Evolutionary conservation across 2,888 invertebrate species (phyloP).

Genomic region (Scaptomyza polygonia): DNA sequence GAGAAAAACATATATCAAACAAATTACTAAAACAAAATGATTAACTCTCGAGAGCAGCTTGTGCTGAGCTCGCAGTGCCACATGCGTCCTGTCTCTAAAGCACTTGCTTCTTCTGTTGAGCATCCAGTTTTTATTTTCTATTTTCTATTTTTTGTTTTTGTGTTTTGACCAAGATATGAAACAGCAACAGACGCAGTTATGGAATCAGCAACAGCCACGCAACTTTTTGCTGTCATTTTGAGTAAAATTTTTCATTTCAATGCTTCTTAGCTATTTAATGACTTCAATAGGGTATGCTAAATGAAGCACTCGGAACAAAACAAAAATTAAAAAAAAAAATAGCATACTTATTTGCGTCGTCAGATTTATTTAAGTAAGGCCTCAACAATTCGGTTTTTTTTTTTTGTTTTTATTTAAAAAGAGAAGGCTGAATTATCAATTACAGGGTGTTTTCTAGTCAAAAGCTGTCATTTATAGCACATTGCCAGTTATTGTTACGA

Average conservation of each 20-base stretch:
- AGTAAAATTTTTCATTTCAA: constrained; percentile 70
- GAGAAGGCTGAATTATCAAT: too few species aligned
- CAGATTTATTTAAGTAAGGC: not conserved
- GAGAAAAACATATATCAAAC: constrained; percentile 51
- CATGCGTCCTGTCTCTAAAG: constrained; percentile 36
- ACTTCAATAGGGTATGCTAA: not conserved
- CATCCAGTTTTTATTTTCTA: constrained; percentile 25
- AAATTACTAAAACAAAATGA: constrained; percentile 69
- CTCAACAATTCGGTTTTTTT: not conserved
- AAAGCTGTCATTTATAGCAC: not conserved
- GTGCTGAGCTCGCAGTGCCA: constrained; percentile 20
- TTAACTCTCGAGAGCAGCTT: constrained; percentile 55
- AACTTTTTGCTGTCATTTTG: constrained; percentile 73
- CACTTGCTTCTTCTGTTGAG: constrained; percentile 35
- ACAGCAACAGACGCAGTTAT: constrained; percentile 12
- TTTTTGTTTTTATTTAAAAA: not conserved
- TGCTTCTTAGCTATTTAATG: constrained; percentile 8
- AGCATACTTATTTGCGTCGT: not conserved
- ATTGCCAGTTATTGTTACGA: constrained; percentile 46
- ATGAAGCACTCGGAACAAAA: not conserved
- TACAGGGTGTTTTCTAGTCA: constrained; percentile 10
- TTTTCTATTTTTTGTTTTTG: constrained; percentile 4
- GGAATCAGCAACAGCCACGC: constrained; percentile 42
- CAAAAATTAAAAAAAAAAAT: not conserved
- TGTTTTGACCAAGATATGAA: constrained; percentile 47